These are phyloP conservation scores for Cerastoderma edule DNA, from an alignment of 2,888 invertebrate species.

Conservation along the genomic window DNA sequence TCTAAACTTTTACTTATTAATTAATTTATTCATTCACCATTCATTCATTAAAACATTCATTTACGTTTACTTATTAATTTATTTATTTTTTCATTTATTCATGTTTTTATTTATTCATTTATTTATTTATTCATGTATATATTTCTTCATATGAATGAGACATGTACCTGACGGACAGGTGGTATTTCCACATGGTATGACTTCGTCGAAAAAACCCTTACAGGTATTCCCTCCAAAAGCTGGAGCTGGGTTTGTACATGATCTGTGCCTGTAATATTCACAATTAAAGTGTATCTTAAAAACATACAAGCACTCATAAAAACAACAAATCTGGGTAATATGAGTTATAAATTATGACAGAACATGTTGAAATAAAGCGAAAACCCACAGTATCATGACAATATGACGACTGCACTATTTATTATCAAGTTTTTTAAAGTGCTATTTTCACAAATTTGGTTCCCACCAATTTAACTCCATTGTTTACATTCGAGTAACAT, in stretches of 20 bases:
- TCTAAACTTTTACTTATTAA: not conserved
- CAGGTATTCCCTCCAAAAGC: not conserved
- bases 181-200: not conserved
- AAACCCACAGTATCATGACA: no score
- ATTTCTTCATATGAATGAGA: not conserved
- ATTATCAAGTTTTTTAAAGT: no score
- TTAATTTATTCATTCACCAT: not conserved
- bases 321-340: no score
- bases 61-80: not conserved
- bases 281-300: no score
- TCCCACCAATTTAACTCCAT: no score
- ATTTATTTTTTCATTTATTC: not conserved
- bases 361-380: no score
- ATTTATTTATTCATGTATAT: not conserved
- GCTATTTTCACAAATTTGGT: no score
- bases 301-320: no score
- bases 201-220: not conserved
- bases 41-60: not conserved
- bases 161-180: slow-evolving; percentile 5
- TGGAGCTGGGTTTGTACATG: slow-evolving; percentile 11
- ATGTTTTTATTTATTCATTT: not conserved
- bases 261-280: not conserved
- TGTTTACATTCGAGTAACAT: no score
- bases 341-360: no score
- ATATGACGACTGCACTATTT: no score